Base-by-base conservation (phyloP, 2,113 vertebrate species). In the Spilogale gracilis region DNA sequence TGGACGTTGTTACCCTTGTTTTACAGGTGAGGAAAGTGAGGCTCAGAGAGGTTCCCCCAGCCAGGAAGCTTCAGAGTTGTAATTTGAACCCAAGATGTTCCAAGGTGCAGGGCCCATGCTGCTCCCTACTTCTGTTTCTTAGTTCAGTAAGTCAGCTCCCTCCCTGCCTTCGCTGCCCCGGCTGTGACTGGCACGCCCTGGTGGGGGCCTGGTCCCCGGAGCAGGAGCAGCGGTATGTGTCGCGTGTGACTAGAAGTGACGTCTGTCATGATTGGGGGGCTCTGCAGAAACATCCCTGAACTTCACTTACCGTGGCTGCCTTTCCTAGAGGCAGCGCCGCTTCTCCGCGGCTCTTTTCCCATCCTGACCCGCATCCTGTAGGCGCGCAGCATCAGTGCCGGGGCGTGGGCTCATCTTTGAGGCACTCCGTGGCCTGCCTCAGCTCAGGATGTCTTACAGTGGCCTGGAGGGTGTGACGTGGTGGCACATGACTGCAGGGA, bases 231-330 rank as follows among this genome's bases (percentile, higher is more conserved):
- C 21, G 3, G 60, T 61, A 17, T 27, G 58, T 45, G 43, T 61
- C 45, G 2, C 3, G 9, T 1, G 2, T 65, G 69, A 13, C 81
- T 21, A 6, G 71, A 27, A 84, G 18, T 11, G 92, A 27, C 67
- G 38, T 17, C 63, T 58, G 48, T 58, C 9, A 0, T 0, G 1
- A 17, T 1, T 27, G 63, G 10, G 30, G 14, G 54, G 73, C 3
- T 38, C 63, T 67, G 78, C 56, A 23, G 2, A 38, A 38, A 21
- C 43, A 58, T 0, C 13, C 11, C 3, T 0, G 5, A 25, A 61
- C 43, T 97, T 74, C 3, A 3, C 9, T 17, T 0, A 1, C 48
- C 7, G n/a, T 25, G 48, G 18, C 58, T 63, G 48, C 30, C 0
- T 11, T 45, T 98, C 61, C 74, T 16, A 86, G 50, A 30, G 43